Percentiles rank a stretch among this genome's conserved stretches.
phyloP scores from a whole-genome alignment of 2,888 invertebrate species.

The Drosophila robusta region DNA sequence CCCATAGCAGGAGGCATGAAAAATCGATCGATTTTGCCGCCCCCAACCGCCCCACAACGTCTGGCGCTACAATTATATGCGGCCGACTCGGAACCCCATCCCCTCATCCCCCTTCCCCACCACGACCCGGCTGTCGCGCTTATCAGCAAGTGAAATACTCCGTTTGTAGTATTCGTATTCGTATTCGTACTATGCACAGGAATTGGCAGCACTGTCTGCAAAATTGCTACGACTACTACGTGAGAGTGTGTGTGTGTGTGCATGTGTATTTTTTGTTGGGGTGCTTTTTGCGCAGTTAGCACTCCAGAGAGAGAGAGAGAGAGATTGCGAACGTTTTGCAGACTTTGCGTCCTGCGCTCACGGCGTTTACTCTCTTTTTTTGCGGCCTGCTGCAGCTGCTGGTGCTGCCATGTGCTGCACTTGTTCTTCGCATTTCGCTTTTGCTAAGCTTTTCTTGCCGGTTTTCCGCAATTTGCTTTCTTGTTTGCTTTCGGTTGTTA shows the following conservation, averaged over 20 bases:
- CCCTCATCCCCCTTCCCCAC: background rate
- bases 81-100: conserved; percentile 9
- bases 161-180: conserved; percentile 42
- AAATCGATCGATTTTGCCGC: conserved; percentile 76
- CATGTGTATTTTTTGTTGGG: conserved; percentile 40
- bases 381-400: background rate
- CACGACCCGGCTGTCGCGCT: conserved; percentile 52
- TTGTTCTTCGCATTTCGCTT: conserved; percentile 67
- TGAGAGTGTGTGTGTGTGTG: background rate
- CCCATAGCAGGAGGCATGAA: conserved; percentile 55
- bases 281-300: conserved; percentile 54
- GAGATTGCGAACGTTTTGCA: conserved; percentile 42
- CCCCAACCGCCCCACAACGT: conserved; percentile 6
- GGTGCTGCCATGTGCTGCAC: conserved; percentile 61
- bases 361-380: conserved; percentile 12
- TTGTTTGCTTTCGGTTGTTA: conserved; percentile 60
- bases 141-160: conserved; percentile 72
- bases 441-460: conserved; percentile 67
- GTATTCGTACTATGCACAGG: conserved; percentile 69
- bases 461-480: conserved; percentile 70
- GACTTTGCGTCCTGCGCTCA: conserved; percentile 36
- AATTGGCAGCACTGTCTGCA: conserved; percentile 72
- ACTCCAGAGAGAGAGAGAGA: conserved; percentile 2
- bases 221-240: conserved; percentile 53
- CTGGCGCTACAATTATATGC: conserved; percentile 51